Percentiles rank a stretch among this genome's conserved stretches.
These are phyloP conservation scores for Perodicticus potto DNA, from an alignment of 2,797 vertebrate species.

Conservation along the genomic window DNA sequence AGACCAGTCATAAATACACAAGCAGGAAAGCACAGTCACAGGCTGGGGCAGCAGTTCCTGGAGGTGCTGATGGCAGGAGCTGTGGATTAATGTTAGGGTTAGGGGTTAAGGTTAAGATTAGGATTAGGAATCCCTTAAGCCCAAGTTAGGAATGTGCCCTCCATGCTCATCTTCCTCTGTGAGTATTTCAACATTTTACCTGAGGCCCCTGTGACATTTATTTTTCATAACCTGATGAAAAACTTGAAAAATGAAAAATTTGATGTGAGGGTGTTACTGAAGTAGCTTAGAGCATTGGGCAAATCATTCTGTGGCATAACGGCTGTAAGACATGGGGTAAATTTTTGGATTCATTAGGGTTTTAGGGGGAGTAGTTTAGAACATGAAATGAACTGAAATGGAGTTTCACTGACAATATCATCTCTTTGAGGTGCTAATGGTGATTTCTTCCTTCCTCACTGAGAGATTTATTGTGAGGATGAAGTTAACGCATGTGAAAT, in stretches of 20 bases:
- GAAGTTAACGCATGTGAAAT: background rate
- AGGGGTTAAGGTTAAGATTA: too few relatives aligned
- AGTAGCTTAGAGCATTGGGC: background rate
- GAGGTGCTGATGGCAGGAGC: fast-evolving
- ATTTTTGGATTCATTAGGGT: background rate
- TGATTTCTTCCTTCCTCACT: background rate
- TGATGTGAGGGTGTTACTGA: background rate
- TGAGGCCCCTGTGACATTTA: background rate
- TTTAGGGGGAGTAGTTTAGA: constrained; percentile 10
- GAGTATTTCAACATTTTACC: too few relatives aligned
- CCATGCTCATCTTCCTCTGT: background rate
- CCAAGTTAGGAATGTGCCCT: too few relatives aligned
- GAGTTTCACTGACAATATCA: background rate
- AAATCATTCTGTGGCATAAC: background rate
- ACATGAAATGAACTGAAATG: background rate
- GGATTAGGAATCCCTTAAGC: too few relatives aligned
- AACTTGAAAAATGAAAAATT: too few relatives aligned
- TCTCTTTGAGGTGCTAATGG: background rate
- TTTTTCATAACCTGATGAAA: background rate
- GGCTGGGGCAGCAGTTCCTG: background rate
- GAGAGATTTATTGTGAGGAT: background rate
- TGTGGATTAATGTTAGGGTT: too few relatives aligned
- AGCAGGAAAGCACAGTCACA: background rate
- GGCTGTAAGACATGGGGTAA: background rate
- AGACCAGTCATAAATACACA: background rate